phyloP scores from a whole-genome alignment of 2,888 invertebrate genomes.

The Ptilodon capucinus region DNA sequence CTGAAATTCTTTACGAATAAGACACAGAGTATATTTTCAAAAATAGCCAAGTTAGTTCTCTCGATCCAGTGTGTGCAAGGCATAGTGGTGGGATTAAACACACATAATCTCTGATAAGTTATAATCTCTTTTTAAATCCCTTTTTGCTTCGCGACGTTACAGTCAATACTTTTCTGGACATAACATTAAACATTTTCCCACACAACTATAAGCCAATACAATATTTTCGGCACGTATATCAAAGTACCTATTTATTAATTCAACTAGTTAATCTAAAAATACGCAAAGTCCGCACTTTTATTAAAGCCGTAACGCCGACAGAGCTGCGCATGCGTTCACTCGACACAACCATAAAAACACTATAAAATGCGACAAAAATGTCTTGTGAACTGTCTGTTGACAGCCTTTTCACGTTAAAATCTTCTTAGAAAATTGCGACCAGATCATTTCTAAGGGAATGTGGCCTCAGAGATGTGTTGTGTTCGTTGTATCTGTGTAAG shows the following conservation, averaged over 20 bases:
- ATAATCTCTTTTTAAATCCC: conserved; percentile 1
- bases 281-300: neutral
- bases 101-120: too few relatives aligned
- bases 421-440: conserved; percentile 10
- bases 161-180: conserved; percentile 3
- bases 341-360: conserved; percentile 15
- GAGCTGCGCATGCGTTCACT: conserved; percentile 29
- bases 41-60: too few relatives aligned
- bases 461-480: neutral
- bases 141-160: conserved; percentile 3
- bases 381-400: conserved; percentile 14
- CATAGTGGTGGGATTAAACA: too few relatives aligned
- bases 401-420: conserved; percentile 12
- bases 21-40: too few relatives aligned
- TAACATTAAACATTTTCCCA: neutral
- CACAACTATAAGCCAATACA: neutral
- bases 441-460: conserved; percentile 9
- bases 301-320: neutral
- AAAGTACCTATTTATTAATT: neutral
- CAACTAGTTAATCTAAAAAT: neutral
- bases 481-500: neutral
- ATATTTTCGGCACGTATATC: neutral
- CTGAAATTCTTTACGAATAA: too few relatives aligned
- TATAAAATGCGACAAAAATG: conserved; percentile 15
- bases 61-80: too few relatives aligned